phyloP scores from a whole-genome alignment of 1,140 invertebrate genomes.

The Listronotus oregonensis region DNA sequence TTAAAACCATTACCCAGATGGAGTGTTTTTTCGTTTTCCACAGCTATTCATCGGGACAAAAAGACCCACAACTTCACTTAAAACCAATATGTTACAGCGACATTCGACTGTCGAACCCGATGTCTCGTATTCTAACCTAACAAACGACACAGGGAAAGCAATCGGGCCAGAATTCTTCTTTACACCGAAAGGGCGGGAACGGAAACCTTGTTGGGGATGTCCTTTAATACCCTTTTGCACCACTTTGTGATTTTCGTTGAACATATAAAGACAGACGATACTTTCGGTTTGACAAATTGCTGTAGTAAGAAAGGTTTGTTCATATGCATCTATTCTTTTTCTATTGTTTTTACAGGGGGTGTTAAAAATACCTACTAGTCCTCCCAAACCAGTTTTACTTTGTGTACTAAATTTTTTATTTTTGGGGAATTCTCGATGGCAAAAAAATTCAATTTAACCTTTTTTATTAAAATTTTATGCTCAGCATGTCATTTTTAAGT shows the following conservation, averaged over 20 bases:
- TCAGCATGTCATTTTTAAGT: no score
- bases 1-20: neutral
- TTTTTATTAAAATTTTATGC: no score
- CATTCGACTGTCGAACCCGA: constrained; percentile 56
- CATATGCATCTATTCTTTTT: no score
- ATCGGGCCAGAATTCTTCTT: constrained; percentile 53
- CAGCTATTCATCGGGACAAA: neutral
- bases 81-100: constrained; percentile 53
- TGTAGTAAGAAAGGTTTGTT: neutral
- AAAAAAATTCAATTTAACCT: no score
- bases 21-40: neutral
- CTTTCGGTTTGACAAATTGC: constrained; percentile 12
- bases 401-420: no score
- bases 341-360: no score
- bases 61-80: constrained; percentile 1
- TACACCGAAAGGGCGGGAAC: constrained; percentile 54
- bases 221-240: constrained; percentile 32
- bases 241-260: constrained; percentile 19
- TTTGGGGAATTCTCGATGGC: no score
- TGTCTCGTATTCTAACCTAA: constrained; percentile 53
- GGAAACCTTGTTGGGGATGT: constrained; percentile 48
- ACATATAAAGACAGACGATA: constrained; percentile 23
- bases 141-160: constrained; percentile 52
- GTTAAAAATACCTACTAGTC: no score
- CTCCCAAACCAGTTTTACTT: no score